These are phyloP conservation scores for Melanaphis sacchari DNA, from an alignment of 1,140 invertebrate species.

Conservation along the genomic window DNA sequence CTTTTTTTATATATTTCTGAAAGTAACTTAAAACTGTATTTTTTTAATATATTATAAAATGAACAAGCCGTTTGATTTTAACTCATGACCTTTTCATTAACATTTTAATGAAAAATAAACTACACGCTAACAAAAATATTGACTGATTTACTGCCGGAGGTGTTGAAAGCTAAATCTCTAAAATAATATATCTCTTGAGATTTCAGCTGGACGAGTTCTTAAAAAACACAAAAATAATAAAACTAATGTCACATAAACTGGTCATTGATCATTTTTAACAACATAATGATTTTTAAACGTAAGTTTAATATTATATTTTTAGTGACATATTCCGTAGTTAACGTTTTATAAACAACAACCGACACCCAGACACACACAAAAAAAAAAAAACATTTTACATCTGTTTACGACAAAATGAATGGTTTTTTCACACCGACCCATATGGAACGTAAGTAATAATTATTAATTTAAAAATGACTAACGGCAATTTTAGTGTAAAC, in stretches of 20 bases:
- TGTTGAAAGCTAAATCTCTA: not conserved
- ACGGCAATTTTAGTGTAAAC: not conserved
- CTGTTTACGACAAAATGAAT: constrained; percentile 32
- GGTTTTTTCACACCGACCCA: not conserved
- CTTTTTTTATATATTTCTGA: not conserved
- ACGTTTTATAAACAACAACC: constrained; percentile 39
- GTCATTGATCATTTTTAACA: constrained; percentile 40
- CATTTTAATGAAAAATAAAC: constrained; percentile 29
- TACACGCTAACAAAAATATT: not conserved
- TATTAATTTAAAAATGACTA: not conserved
- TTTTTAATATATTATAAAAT: not conserved
- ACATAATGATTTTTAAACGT: constrained; percentile 28
- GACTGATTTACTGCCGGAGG: constrained; percentile 17
- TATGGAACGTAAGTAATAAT: constrained; percentile 29
- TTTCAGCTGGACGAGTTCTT: not conserved
- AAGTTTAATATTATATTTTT: not conserved
- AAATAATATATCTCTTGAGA: not conserved
- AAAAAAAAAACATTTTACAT: constrained; percentile 33
- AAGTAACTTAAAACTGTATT: not conserved
- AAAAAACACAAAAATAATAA: not conserved
- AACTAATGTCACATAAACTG: not conserved
- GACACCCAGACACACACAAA: constrained; percentile 22
- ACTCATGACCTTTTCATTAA: constrained; percentile 6
- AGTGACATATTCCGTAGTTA: not conserved
- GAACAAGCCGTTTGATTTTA: not conserved